These are phyloP conservation scores for Hipposideros larvatus DNA, from an alignment of 2,797 vertebrate species.

Conservation along the genomic window DNA sequence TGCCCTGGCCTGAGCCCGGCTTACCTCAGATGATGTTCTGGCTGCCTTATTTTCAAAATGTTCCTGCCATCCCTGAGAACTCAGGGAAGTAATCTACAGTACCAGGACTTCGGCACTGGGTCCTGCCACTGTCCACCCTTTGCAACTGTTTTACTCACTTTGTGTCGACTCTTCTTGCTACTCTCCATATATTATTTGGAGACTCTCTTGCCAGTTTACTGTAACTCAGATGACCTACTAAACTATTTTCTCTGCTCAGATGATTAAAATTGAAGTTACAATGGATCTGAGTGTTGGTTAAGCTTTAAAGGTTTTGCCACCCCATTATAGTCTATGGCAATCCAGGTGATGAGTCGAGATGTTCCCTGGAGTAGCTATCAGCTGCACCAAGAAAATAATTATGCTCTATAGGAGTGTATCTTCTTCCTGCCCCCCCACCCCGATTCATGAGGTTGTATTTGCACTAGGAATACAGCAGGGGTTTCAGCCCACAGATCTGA, in stretches of 20 bases:
- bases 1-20: background rate
- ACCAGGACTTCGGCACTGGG: background rate
- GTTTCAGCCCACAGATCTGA: background rate
- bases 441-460: background rate
- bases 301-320: background rate
- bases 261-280: slow-evolving; percentile 3
- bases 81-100: background rate
- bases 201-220: background rate
- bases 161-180: background rate
- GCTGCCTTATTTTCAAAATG: background rate
- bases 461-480: background rate
- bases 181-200: background rate
- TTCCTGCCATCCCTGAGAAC: background rate
- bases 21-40: background rate
- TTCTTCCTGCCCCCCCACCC: background rate
- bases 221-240: background rate
- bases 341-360: background rate
- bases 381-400: background rate
- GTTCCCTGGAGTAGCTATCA: background rate
- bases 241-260: background rate
- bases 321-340: background rate
- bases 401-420: background rate
- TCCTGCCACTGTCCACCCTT: background rate
- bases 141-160: background rate
- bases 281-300: background rate